phyloP scores from a whole-genome alignment of 2,113 vertebrate species.

The Columba livia region DNA sequence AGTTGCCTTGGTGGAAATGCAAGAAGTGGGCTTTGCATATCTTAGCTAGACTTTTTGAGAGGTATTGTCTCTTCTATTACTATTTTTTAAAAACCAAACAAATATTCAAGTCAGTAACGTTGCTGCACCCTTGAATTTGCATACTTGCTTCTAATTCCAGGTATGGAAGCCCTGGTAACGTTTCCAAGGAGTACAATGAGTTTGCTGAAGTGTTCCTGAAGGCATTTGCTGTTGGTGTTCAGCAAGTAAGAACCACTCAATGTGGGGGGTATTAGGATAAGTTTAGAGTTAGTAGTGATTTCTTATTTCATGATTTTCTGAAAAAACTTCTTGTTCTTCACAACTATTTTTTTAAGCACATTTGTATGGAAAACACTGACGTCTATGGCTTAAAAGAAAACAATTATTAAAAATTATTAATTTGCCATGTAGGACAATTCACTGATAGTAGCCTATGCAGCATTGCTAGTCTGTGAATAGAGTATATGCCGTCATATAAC shows the following conservation, averaged over 20 bases:
- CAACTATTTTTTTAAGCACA: background rate
- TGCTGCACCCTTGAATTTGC: background rate
- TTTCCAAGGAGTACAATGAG: slow-evolving; percentile 97
- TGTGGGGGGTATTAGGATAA: background rate
- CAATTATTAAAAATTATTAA: background rate
- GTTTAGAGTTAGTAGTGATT: background rate
- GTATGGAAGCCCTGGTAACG: slow-evolving; percentile 98
- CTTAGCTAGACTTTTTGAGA: slow-evolving; percentile 96
- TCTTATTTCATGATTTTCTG: background rate
- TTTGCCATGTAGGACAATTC: background rate
- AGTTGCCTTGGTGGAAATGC: slow-evolving; percentile 99
- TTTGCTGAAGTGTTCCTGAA: slow-evolving; percentile 99
- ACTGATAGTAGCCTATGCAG: background rate
- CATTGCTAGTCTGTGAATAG: background rate
- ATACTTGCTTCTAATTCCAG: slow-evolving; percentile 68
- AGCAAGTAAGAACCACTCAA: slow-evolving; percentile 80
- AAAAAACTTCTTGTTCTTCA: background rate
- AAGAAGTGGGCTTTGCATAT: slow-evolving; percentile 99
- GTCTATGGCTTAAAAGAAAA: background rate
- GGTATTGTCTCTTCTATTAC: slow-evolving; percentile 71
- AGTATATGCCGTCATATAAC: background rate
- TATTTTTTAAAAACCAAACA: background rate
- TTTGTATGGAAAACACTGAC: background rate
- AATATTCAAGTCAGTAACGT: background rate
- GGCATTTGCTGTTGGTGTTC: slow-evolving; percentile 93